phyloP scores from a whole-genome alignment of 2,113 vertebrate species.

The Hymenochirus boettgeri region DNA sequence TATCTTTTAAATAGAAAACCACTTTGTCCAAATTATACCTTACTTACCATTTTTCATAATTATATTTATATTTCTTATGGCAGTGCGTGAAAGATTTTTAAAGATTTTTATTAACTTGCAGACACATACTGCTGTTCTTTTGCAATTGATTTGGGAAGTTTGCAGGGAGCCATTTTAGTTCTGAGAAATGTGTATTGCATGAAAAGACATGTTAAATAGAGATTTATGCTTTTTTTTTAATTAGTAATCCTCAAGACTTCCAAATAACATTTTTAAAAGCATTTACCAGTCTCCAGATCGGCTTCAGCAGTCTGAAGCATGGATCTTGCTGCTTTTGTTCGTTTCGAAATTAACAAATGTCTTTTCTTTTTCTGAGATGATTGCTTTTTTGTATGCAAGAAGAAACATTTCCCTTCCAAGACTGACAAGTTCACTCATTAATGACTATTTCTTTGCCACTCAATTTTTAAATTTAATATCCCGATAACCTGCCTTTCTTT shows the following conservation, averaged over 20 bases:
- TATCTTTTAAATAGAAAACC: no score
- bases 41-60: no score
- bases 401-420: conserved; percentile 18
- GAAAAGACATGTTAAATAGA: not conserved
- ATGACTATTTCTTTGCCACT: conserved; percentile 35
- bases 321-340: conserved; percentile 13
- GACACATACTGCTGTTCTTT: no score
- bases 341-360: conserved; percentile 16
- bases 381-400: conserved; percentile 21
- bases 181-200: not conserved
- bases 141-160: no score
- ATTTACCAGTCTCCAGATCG: not conserved
- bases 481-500: conserved; percentile 37
- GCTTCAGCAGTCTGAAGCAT: conserved; percentile 3
- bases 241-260: not conserved
- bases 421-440: conserved; percentile 41
- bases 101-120: no score
- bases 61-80: no score
- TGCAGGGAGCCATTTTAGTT: not conserved
- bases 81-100: no score
- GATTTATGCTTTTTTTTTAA: not conserved
- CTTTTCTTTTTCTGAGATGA: conserved; percentile 26
- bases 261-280: not conserved
- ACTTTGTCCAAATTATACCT: no score
- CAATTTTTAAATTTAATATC: conserved; percentile 36